Base-by-base conservation (phyloP, 2,888 invertebrate genomes). In the Hecatera dysodea region DNA sequence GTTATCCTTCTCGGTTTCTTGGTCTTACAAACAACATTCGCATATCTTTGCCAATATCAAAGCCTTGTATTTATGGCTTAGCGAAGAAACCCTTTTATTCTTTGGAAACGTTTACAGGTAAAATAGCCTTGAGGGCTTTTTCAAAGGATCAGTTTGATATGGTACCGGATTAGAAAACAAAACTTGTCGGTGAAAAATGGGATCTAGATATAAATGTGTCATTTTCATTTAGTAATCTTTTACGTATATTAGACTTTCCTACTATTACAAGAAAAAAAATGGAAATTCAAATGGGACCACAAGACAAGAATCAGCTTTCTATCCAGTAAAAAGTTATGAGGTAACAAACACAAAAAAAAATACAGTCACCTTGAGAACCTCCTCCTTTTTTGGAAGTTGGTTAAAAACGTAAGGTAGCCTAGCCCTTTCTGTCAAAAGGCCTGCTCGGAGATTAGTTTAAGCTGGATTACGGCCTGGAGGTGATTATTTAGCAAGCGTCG, bases 41-140 rank as follows among this genome's bases (percentile, higher is more conserved):
- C 61, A 62, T 44, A 44, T 53, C 69, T 62, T 39, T 63, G 27
- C 12, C n/a, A 17, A 46, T 55, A 63, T 55, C 62, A 71, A 71
- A 71, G 44, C 33, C 22, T 22, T 70, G 22, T 69, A 61, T 36
- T 57, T 42, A 22, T 27, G n/a, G 22, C 33, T 68, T 52, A 60
- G 19, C 44, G 36, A 46, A 15, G 19, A 60, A 62, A 55, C 22
- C 70, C n/a, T 55, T 71, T 62, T 62, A 53, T 70, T 53, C 22
- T 39, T 39, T 11, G 39, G 22, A 46, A 5, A 46, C n/a, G 12
- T 70, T 63, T n/a, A 44, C 36, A 62, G 62, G 52, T 70, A 62
- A 52, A 61, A 36, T 53, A 46, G 19, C 36, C 17, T 33, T 46
- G 22, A 62, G 22, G 19, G 9, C 12, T 6, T 46, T 39, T 67